A percentile compares a stretch with the other conserved stretches of the same genome.
Evolutionary conservation across 2,797 vertebrate species (phyloP).

Genomic region (Amphiprion clarkii): DNA sequence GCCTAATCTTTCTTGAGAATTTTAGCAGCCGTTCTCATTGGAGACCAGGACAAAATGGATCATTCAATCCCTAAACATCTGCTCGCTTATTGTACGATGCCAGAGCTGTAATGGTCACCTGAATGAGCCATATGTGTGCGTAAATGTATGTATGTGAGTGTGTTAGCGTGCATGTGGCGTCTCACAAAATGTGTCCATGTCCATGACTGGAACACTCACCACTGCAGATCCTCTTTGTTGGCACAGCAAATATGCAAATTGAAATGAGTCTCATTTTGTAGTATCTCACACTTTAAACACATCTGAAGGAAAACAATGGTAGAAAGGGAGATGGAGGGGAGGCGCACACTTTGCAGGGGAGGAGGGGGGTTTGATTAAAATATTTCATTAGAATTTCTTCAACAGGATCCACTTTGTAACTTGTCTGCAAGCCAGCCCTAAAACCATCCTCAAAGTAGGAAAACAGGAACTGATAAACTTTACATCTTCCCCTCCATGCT

Average conservation of each 20-base stretch:
- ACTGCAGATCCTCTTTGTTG: conserved; percentile 48
- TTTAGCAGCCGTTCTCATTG: conserved; percentile 62
- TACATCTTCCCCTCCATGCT: conserved; percentile 77
- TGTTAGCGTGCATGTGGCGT: neutral
- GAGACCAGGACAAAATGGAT: conserved; percentile 64
- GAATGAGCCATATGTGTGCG: conserved; percentile 28
- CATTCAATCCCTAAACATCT: conserved; percentile 78
- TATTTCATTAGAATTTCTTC: conserved; percentile 71
- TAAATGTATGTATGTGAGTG: conserved; percentile 10
- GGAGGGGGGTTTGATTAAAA: conserved; percentile 64
- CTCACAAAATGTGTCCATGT: neutral
- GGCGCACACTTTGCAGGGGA: neutral
- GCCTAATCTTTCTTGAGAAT: conserved; percentile 69
- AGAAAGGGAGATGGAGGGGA: conserved; percentile 16
- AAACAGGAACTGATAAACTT: conserved; percentile 83
- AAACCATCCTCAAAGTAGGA: conserved; percentile 79
- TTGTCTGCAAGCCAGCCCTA: conserved; percentile 78
- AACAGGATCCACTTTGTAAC: conserved; percentile 77
- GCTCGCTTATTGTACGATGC: conserved; percentile 62
- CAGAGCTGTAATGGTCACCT: conserved; percentile 60
- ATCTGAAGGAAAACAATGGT: conserved; percentile 50
- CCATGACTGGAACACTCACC: conserved; percentile 30
- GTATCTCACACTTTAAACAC: conserved; percentile 60
- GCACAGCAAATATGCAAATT: conserved; percentile 57
- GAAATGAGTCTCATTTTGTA: conserved; percentile 42